These are phyloP conservation scores for Centropyge bicolor DNA, from an alignment of 2,797 vertebrate genomes.

Conservation along the genomic window DNA sequence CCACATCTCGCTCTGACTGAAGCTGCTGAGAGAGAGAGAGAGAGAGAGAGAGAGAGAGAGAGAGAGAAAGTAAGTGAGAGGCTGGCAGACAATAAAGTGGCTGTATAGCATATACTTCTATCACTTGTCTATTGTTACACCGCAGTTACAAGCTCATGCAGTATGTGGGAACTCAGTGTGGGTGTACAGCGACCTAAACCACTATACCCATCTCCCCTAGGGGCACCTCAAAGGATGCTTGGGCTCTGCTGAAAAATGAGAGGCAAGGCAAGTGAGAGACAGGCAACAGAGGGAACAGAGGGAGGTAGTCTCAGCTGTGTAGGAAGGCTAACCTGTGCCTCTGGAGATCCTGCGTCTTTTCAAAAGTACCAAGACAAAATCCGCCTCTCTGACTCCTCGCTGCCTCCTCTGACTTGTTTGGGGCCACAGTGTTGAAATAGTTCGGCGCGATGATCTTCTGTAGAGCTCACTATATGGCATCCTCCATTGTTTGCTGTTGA, in stretches of 20 bases:
- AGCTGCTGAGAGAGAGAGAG: constrained; percentile 46
- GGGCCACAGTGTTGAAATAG: constrained; percentile 35
- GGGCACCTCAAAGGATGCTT: constrained; percentile 77
- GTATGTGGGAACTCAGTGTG: constrained; percentile 73
- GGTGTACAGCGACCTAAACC: constrained; percentile 78
- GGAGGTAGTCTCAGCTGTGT: constrained; percentile 70
- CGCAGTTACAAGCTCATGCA: constrained; percentile 56
- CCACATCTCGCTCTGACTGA: constrained; percentile 59
- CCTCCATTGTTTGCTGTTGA: constrained; percentile 34
- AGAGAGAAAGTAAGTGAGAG: constrained; percentile 51
- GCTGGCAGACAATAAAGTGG: constrained; percentile 73
- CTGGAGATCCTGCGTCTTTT: constrained; percentile 70
- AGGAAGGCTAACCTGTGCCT: constrained; percentile 78
- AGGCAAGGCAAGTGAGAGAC: constrained; percentile 66
- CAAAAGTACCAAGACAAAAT: constrained; percentile 49
- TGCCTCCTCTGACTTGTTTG: constrained; percentile 45
- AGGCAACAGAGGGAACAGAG: constrained; percentile 57
- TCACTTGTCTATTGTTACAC: constrained; percentile 70
- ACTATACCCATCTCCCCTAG: constrained; percentile 74
- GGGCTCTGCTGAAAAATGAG: constrained; percentile 75
- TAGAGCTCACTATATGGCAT: constrained; percentile 33
- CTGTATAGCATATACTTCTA: constrained; percentile 62
- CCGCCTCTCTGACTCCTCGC: constrained; percentile 52
- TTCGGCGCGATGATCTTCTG: constrained; percentile 37
- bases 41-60: constrained; percentile 32